These are phyloP conservation scores for Moxostoma hubbsi DNA, from an alignment of 2,797 vertebrate genomes.

Conservation along the genomic window DNA sequence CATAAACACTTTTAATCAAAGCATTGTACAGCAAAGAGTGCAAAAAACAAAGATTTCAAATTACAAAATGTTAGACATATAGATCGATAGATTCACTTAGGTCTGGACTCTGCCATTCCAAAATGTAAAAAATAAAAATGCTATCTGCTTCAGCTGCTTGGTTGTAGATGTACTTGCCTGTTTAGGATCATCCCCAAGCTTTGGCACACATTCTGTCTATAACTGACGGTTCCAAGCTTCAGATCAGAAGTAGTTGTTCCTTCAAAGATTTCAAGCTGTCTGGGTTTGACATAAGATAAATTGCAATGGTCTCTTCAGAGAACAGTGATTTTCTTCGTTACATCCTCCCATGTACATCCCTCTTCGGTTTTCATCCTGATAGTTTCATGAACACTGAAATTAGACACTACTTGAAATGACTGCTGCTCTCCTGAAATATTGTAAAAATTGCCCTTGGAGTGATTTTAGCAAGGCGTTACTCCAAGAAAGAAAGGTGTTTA, in stretches of 20 bases:
- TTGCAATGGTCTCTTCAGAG: background rate
- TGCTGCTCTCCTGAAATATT: background rate
- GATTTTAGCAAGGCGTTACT: background rate
- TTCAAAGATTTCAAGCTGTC: constrained; percentile 31
- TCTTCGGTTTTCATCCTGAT: constrained; percentile 16
- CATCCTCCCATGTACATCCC: constrained; percentile 9
- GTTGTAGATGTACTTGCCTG: constrained; percentile 16
- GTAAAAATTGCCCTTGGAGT: background rate
- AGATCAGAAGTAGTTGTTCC: constrained; percentile 24
- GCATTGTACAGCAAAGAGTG: too few species aligned
- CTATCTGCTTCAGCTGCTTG: background rate
- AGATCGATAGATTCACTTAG: too few species aligned
- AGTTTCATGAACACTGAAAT: constrained; percentile 14
- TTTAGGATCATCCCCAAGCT: constrained; percentile 20
- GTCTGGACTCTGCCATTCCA: too few species aligned
- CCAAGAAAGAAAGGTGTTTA: background rate
- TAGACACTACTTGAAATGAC: constrained; percentile 19
- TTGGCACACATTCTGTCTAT: constrained; percentile 25
- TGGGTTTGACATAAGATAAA: constrained; percentile 15
- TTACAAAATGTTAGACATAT: too few species aligned
- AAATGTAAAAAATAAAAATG: too few species aligned
- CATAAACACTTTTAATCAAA: too few species aligned
- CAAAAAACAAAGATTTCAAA: too few species aligned
- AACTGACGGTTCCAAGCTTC: constrained; percentile 21
- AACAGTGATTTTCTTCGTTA: constrained; percentile 6